Evolutionary conservation across 2,797 vertebrate genomes (phyloP).

Genomic region (Coccyzus lansbergi): DNA sequence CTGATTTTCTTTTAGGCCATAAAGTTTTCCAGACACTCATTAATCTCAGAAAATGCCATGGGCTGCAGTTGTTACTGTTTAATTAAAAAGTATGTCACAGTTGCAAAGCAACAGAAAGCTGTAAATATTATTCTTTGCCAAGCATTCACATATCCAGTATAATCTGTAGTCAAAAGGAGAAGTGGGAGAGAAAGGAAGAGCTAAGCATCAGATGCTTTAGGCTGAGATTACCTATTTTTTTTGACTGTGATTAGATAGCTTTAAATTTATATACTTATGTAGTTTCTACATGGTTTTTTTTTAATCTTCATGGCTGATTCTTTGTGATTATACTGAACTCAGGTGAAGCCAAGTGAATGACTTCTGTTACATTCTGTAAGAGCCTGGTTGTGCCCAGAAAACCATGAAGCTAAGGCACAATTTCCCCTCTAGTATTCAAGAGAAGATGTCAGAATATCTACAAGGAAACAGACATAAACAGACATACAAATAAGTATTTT

Average conservation of each 20-base stretch:
- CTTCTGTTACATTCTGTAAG: neutral
- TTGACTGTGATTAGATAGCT: neutral
- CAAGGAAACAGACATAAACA: neutral
- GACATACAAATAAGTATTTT: neutral
- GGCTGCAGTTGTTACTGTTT: slow-evolving; percentile 32
- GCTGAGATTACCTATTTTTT: slow-evolving; percentile 8
- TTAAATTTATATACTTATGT: neutral
- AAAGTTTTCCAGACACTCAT: slow-evolving; percentile 27
- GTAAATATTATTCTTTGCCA: slow-evolving; percentile 24
- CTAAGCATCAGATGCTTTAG: neutral
- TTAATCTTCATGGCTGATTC: neutral
- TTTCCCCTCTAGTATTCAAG: neutral
- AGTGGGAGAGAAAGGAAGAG: neutral
- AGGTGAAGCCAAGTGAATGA: neutral
- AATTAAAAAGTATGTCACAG: slow-evolving; percentile 41
- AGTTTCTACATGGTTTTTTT: neutral
- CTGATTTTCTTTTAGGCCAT: slow-evolving; percentile 36
- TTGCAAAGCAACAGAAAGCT: neutral
- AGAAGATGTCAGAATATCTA: neutral
- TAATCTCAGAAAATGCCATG: slow-evolving; percentile 48
- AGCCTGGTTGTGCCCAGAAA: neutral
- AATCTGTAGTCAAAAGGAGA: slow-evolving; percentile 15
- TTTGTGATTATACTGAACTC: neutral
- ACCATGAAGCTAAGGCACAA: neutral
- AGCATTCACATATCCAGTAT: neutral